phyloP scores from a whole-genome alignment of 2,797 vertebrate genomes.

The Melanotaenia pygmaea region DNA sequence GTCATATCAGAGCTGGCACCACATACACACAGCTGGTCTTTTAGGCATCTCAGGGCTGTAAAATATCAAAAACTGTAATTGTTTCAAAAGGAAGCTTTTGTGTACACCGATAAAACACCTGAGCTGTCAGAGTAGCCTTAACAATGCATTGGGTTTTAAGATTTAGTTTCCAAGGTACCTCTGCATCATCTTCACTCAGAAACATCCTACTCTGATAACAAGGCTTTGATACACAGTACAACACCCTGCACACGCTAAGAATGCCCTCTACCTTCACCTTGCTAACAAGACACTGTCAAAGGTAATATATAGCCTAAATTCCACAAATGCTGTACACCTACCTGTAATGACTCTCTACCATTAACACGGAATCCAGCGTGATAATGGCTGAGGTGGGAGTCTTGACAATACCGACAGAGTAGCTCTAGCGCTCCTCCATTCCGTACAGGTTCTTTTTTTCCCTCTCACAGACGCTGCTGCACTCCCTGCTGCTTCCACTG shows the following conservation, averaged over 20 bases:
- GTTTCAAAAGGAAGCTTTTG: not conserved
- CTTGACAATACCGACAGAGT: constrained; percentile 47
- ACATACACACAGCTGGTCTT: constrained; percentile 59
- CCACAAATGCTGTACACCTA: constrained; percentile 28
- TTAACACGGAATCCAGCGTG: constrained; percentile 40
- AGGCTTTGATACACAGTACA: constrained; percentile 15
- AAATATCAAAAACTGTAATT: constrained; percentile 4
- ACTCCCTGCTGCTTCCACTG: constrained; percentile 64
- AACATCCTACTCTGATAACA: constrained; percentile 24
- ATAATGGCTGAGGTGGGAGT: constrained; percentile 19
- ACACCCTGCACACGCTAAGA: constrained; percentile 18
- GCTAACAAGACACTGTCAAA: constrained; percentile 21
- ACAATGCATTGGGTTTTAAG: constrained; percentile 9
- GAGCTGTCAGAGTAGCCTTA: not conserved
- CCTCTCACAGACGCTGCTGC: constrained; percentile 64
- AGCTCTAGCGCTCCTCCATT: constrained; percentile 64
- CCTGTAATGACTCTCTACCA: constrained; percentile 52
- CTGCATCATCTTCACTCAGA: not conserved
- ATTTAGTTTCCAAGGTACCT: constrained; percentile 8
- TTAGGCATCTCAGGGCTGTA: constrained; percentile 55
- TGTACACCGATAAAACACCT: not conserved
- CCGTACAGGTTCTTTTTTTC: constrained; percentile 58
- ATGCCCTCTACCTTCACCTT: constrained; percentile 36
- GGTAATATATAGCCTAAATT: constrained; percentile 14
- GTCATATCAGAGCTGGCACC: constrained; percentile 75